A percentile compares a stretch with the other conserved stretches of the same genome.
phyloP scores from a whole-genome alignment of 2,113 vertebrate species.

The Jacana jacana region DNA sequence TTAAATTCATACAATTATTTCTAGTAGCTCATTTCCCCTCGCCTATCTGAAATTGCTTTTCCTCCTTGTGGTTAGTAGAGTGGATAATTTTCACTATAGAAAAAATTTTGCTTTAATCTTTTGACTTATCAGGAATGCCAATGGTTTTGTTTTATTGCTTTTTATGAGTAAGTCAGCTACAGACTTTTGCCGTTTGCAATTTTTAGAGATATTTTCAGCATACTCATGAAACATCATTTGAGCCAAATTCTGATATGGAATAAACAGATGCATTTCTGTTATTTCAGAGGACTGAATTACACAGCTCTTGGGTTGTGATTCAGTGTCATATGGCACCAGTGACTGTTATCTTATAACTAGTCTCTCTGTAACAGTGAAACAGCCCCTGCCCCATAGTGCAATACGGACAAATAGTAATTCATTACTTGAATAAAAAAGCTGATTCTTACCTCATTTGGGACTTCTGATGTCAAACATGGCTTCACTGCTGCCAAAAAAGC shows the following conservation, averaged over 20 bases:
- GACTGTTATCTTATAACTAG: not conserved
- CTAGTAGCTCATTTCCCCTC: not conserved
- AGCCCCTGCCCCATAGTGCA: not conserved
- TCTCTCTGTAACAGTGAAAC: not conserved
- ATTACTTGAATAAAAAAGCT: not conserved
- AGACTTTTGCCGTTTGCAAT: not conserved
- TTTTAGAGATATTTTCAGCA: not conserved
- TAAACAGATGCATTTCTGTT: not conserved
- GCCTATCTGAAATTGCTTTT: not conserved
- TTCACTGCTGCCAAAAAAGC: not conserved
- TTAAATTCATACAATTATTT: not conserved
- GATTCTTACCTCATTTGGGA: conserved; percentile 68
- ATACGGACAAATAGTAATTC: not conserved
- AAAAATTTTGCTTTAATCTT: not conserved
- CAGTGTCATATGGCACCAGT: not conserved
- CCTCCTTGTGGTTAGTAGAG: not conserved
- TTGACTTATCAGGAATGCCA: not conserved
- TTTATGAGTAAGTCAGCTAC: not conserved
- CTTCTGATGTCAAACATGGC: not conserved
- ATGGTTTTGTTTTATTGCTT: not conserved
- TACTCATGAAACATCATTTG: not conserved
- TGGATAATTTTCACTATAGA: not conserved
- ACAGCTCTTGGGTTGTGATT: not conserved
- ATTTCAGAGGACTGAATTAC: not conserved
- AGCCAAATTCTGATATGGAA: not conserved